These are phyloP conservation scores for Heliconius sara DNA, from an alignment of 2,888 invertebrate species.

Conservation along the genomic window DNA sequence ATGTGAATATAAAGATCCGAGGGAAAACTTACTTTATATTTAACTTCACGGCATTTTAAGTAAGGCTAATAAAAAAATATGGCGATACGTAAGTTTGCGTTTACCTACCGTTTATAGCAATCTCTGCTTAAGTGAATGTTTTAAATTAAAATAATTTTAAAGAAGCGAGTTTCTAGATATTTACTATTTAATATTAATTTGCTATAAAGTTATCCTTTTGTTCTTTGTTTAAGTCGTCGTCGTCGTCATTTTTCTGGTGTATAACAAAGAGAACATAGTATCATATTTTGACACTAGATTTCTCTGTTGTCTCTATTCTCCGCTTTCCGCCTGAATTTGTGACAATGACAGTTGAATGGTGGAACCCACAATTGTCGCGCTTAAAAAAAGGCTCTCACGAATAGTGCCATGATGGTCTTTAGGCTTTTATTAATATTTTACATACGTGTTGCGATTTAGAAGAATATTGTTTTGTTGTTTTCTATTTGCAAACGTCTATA, in stretches of 20 bases:
- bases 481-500: background rate
- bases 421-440: background rate
- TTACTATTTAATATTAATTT: constrained; percentile 4
- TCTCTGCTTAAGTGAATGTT: constrained; percentile 1
- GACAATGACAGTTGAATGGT: background rate
- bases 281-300: background rate
- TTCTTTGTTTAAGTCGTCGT: background rate
- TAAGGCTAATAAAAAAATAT: constrained; percentile 22
- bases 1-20: constrained; percentile 11
- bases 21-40: constrained; percentile 17
- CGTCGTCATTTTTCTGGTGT: background rate
- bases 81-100: constrained; percentile 19
- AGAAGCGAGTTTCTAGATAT: background rate
- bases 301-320: background rate
- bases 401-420: background rate
- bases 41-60: constrained; percentile 16
- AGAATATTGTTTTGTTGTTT: background rate
- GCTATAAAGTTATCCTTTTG: background rate
- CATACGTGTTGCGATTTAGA: background rate
- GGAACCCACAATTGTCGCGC: background rate
- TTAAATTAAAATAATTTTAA: constrained; percentile 7
- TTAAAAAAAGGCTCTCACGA: no score
- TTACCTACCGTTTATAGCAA: constrained; percentile 8
- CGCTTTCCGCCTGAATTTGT: background rate
- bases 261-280: background rate